Evolutionary conservation across 2,113 vertebrate species (phyloP), one percentile per base, ranked within the genome.

Genomic region (Dascyllus trimaculatus): DNA sequence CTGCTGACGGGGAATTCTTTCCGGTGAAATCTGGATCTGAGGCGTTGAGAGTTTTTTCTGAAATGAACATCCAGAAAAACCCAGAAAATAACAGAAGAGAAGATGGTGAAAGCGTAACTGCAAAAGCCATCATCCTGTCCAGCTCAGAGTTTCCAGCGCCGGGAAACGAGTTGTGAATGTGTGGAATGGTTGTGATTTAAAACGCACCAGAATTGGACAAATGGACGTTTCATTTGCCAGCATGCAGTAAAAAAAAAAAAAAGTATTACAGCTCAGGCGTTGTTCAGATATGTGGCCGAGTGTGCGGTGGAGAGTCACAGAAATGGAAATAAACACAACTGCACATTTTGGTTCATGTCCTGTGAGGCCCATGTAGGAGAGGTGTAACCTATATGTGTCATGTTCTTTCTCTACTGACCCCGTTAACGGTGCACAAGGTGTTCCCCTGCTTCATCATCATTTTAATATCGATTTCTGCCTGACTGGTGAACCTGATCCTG

Each of bases 1-100:
- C 60, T 85, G 66, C 69, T 84, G 63, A 82, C 46, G 9, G 29
- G 29, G 19, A 60, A 75, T 75, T 85, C 40, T 90, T 88, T 88
- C 85, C 83, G 64, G 45, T 76, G 52, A 64, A 73, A 67, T 84
- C 53, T 71, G 62, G 18, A 29, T 69, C 24, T 65, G 24, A 84
- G 78, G 75, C 19, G 54, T 49, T 35, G 32, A 7, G 8, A 6
- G 11, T 19, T 25, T 24, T 74, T 38, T 21, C 48, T 51, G 19
- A 21, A 51, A 21, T 21, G 17, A 51, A 51, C 10, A 21, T 35
- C 24, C 18, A 53, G 22, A 71, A 45, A 26, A 49, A 60, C 32
- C 11, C 26, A 46, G 24, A 21, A 15, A 17, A 45, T 15, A 21
- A 26, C 7, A 35, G 32, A 35, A 29, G 15, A 38, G 40, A 64